These are phyloP conservation scores for Enteromius afrohamiltoni DNA, from an alignment of 2,797 vertebrate species.

Conservation along the genomic window DNA sequence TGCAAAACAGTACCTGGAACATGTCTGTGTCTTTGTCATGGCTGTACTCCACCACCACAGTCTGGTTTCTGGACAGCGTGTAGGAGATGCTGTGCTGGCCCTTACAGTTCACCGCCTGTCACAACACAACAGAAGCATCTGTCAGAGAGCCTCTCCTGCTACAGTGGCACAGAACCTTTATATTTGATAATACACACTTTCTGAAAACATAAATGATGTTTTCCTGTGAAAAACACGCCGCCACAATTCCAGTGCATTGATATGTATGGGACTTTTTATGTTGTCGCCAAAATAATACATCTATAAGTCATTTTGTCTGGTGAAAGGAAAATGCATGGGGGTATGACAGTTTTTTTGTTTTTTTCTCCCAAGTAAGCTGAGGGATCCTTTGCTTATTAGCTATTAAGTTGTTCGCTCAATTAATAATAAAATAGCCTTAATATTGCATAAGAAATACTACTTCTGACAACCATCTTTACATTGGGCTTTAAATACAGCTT, in stretches of 20 bases:
- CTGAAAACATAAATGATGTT: not conserved
- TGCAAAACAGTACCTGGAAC: slow-evolving; percentile 89
- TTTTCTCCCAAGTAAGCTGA: not conserved
- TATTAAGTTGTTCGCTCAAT: not conserved
- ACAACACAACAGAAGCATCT: slow-evolving; percentile 55
- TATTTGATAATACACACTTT: not conserved
- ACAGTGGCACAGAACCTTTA: not conserved
- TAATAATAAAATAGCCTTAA: not conserved
- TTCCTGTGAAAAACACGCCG: not conserved
- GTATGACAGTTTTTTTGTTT: no score
- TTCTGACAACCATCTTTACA: not conserved
- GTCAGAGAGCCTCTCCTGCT: not conserved
- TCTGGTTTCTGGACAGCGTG: slow-evolving; percentile 95
- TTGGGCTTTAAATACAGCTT: not conserved
- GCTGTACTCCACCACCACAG: slow-evolving; percentile 96
- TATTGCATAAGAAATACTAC: not conserved
- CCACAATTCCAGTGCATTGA: not conserved
- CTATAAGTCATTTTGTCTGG: not conserved
- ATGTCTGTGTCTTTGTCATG: slow-evolving; percentile 98
- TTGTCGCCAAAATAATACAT: not conserved
- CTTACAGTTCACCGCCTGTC: slow-evolving; percentile 93
- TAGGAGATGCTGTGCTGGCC: slow-evolving; percentile 98
- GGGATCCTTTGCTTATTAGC: not conserved
- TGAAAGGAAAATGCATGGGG: not conserved
- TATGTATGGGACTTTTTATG: not conserved